Base-by-base conservation (phyloP, 2,888 invertebrate genomes). In the Vesta saturnalis region DNA sequence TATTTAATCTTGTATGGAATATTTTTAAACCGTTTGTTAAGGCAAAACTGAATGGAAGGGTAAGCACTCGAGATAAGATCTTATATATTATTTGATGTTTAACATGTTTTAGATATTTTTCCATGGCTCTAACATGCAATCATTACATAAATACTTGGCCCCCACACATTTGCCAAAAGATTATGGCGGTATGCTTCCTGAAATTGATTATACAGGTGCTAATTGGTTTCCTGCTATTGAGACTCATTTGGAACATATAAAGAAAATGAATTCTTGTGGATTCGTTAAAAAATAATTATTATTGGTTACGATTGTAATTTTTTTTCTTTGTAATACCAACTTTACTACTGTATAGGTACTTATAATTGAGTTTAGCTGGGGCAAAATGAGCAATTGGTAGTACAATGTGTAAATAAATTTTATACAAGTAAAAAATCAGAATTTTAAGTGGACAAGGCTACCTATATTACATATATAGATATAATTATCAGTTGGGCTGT, bases 1-100 rank as follows among this genome's bases (percentile, higher is more conserved):
- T 94, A 70, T 95, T 95, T 85, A 94, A 91, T 80, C 87, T 93
- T 83, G 94, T 94, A 1, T 95, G 94, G 94, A 85, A 87, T 56
- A 89, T 94, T 81, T 94, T 94, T 86, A 94, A 94, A 83, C 94
- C 94, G 6, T 91, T 94, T 79, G 90, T 94, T 76, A 87, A 87
- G 74, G 91, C 92, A 77, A 95, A 95, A 82, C 86, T 95, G 14
- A 91, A 89, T 83, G 89, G 85, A 73, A 90, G 93, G 83, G 93
- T 93, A 82, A 87, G 91, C 86, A 15, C 46, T 30, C 35, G 15
- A 16, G 4, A 3, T 56, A 30, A 15, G 1, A 55, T 23, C 16
- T 23, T 62, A 6, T 19, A 3, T 46, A 16, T 30, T 10, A 56
- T 30, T 19, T 64, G n/a, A 49, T 46, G 18, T 18, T 3, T 1